Evolutionary conservation across 2,113 vertebrate species (phyloP), one percentile per base, ranked within the genome.

Genomic region (Baryphthengus martii): DNA sequence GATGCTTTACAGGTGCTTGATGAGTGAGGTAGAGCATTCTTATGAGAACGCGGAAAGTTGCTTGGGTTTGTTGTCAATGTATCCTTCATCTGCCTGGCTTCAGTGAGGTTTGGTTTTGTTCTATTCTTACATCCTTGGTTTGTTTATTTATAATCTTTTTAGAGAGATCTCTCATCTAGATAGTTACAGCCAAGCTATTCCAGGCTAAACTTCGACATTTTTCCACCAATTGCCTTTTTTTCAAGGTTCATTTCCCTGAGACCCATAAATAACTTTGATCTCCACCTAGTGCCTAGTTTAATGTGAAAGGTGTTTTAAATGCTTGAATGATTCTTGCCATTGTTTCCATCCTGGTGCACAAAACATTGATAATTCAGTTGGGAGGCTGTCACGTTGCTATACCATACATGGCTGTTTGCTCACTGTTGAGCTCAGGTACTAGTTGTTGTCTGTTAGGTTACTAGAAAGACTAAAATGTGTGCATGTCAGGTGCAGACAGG

Each of bases 171-270:
- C 67, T 94, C 58, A 80, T 73, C 44, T 78, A 31, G 49, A 63
- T 87, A 56, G 68, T 75, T 85, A 85, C 24, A 81, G 55, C 52
- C 78, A 90, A 74, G 31, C 6, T 20, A 40, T 91, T n/a, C 3
- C 1, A 45, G 37, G 68, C 73, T 88, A 52, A 94, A 85, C 81
- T 67, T 94, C 87, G 82, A 89, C 88, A 78, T 88, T 96, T 96
- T 92, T 29, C 52, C 90, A 59, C 42, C 8, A 33, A 84, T 65
- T 94, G 73, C 84, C 45, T 96, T 96, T 96, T 89, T 76, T 96
- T 93, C 62, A 93, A 56, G 94, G 94, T 95, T 97, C 90, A 93
- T 92, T 97, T 96, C 88, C 58, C 62, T 49, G 59, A 77, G 82
- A 63, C 49, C 45, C 31, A 0, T 58, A 63, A 84, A 78, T 79